A percentile compares a stretch with the other conserved stretches of the same genome.
Evolutionary conservation across 2,797 vertebrate genomes (phyloP).

Genomic region (Gadopsis bispinosus): DNA sequence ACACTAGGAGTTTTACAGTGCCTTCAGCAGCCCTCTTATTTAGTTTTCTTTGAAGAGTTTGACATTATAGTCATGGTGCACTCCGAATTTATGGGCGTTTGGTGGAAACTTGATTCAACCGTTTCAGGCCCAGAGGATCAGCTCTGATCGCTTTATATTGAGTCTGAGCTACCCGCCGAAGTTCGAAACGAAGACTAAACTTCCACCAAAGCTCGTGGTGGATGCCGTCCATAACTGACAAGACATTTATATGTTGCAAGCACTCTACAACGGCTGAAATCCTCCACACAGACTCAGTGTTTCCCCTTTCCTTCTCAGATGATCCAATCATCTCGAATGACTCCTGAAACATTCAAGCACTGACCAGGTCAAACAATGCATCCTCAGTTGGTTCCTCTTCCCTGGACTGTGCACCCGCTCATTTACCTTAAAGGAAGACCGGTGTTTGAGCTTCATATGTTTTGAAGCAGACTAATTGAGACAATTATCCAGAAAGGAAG

Average conservation of each 20-base stretch:
- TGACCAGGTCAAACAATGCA: conserved; percentile 25
- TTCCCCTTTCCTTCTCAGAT: not conserved
- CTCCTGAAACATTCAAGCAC: conserved; percentile 6
- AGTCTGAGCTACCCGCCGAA: conserved; percentile 28
- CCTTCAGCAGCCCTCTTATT: conserved; percentile 52
- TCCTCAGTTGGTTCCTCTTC: not conserved
- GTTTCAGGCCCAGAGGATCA: conserved; percentile 42
- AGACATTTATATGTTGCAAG: conserved; percentile 45
- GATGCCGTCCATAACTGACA: conserved; percentile 30
- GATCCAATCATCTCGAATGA: conserved; percentile 19
- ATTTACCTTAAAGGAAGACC: not conserved
- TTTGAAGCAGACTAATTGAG: not conserved
- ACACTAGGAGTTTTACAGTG: conserved; percentile 42
- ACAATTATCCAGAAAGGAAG: not conserved
- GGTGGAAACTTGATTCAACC: conserved; percentile 40
- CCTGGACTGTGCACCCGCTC: conserved; percentile 30
- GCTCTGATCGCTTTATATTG: conserved; percentile 22
- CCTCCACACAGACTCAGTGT: conserved; percentile 2
- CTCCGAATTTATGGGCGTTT: conserved; percentile 23
- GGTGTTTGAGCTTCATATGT: not conserved
- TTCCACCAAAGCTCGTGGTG: conserved; percentile 20
- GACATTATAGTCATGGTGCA: conserved; percentile 35
- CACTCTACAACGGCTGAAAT: conserved; percentile 45
- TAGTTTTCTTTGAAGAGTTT: conserved; percentile 53
- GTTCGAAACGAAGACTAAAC: conserved; percentile 32